These are phyloP conservation scores for Eubasilissa regina DNA, from an alignment of 1,140 invertebrate genomes.

Conservation along the genomic window DNA sequence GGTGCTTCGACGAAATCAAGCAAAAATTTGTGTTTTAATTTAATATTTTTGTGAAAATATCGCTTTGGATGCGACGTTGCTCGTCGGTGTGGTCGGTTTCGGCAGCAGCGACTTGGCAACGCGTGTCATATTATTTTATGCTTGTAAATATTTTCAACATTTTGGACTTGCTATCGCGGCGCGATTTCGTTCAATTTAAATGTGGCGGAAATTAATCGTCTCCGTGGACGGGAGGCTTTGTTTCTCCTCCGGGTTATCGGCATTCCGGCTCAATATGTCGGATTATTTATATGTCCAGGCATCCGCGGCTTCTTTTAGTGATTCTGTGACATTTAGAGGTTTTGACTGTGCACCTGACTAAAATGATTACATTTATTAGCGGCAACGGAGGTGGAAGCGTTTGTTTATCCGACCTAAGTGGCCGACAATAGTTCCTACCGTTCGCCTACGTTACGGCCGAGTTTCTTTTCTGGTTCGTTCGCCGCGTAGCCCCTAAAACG, in stretches of 20 bases:
- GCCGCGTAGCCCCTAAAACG: slow-evolving; percentile 48
- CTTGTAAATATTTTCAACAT: slow-evolving; percentile 31
- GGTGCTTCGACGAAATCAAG: slow-evolving; percentile 27
- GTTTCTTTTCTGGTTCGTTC: slow-evolving; percentile 49
- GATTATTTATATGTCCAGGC: slow-evolving; percentile 2
- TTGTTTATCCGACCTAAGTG: slow-evolving; percentile 48
- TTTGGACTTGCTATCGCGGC: no score
- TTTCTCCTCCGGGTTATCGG: neutral
- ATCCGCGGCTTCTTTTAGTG: neutral
- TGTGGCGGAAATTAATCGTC: slow-evolving; percentile 11
- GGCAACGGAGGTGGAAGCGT: slow-evolving; percentile 35
- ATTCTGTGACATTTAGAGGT: slow-evolving; percentile 40
- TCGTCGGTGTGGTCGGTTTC: slow-evolving; percentile 33
- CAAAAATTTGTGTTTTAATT: slow-evolving; percentile 24
- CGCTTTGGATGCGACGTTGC: slow-evolving; percentile 44
- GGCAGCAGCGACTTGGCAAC: slow-evolving; percentile 65
- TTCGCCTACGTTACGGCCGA: slow-evolving; percentile 41
- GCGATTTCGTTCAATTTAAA: neutral
- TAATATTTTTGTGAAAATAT: slow-evolving; percentile 41
- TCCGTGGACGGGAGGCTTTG: neutral
- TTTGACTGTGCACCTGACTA: slow-evolving; percentile 33
- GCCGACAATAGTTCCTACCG: slow-evolving; percentile 36
- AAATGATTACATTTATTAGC: slow-evolving; percentile 44
- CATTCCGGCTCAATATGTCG: slow-evolving; percentile 7
- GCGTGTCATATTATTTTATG: slow-evolving; percentile 58